A percentile compares a stretch with the other conserved stretches of the same genome.
phyloP scores from a whole-genome alignment of 2,888 invertebrate genomes.

The Petrolisthes manimaculis region DNA sequence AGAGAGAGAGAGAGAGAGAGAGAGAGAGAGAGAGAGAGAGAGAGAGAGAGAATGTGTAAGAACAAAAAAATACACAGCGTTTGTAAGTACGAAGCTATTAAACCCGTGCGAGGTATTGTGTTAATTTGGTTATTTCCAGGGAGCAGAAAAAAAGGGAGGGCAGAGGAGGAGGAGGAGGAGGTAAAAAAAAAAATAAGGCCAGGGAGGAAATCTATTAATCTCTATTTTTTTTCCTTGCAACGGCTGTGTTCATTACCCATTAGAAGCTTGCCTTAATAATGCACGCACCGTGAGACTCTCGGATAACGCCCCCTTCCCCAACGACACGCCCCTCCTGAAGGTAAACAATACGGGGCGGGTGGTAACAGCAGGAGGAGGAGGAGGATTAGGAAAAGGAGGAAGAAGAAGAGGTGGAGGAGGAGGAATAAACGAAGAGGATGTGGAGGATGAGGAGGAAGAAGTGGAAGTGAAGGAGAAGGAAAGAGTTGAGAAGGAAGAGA shows the following conservation, averaged over 20 bases:
- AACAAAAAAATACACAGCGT: neutral
- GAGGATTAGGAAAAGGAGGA: too few relatives aligned
- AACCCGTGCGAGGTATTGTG: slow-evolving; percentile 11
- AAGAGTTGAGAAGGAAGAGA: neutral
- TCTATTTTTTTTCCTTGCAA: neutral
- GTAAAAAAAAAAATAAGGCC: neutral
- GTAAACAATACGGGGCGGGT: too few relatives aligned
- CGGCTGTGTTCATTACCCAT: slow-evolving; percentile 4
- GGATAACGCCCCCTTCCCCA: too few relatives aligned
- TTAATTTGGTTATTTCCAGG: slow-evolving; percentile 18
- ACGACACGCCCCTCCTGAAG: too few relatives aligned
- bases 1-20: slow-evolving; percentile 8
- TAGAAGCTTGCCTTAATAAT: neutral
- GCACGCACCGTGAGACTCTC: too few relatives aligned
- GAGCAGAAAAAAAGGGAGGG: neutral
- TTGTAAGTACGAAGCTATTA: neutral
- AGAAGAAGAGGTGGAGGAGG: neutral
- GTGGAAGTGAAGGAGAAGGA: neutral
- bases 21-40: neutral
- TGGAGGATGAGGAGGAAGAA: too few relatives aligned
- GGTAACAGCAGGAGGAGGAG: too few relatives aligned
- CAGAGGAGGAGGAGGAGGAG: too few relatives aligned
- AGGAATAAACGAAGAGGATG: too few relatives aligned
- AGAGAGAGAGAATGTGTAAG: too few relatives aligned
- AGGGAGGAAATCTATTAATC: slow-evolving; percentile 11